Base-by-base conservation (phyloP, 2,797 vertebrate species). In the Lates japonicus region DNA sequence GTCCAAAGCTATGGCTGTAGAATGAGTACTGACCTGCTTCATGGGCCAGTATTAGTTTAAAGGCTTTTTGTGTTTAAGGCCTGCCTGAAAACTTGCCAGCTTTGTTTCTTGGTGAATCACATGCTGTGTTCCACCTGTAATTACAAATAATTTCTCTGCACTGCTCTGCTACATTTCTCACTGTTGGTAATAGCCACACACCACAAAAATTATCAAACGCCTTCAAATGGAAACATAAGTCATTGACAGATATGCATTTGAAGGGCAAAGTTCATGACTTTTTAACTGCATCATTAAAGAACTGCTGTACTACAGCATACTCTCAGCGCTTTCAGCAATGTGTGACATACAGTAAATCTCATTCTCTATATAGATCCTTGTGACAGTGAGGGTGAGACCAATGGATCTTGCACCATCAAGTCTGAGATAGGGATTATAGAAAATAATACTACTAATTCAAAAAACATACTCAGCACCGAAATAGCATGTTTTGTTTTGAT, bases 241-340 rank as follows among this genome's bases (percentile, higher is more conserved):
- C 19, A 61, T 74, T 25, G 42, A 7, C 39, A 66, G 22, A 64
- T 54, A 35, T 10, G 2, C 13, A 57, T 61, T 66, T 5, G 3
- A 35, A 61, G 22, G 19, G 29, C 64, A 46, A 80, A 74, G 76
- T 62, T 55, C 25, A 41, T 10, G 49, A 39, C 20, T 68, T 63
- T 64, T 76, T 55, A 77, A 65, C 14, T 29, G 14, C n/a, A 37
- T 70, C 64, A 70, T 71, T 49, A 84, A 77, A 78, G 3, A 67
- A 48, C 20, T 57, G 14, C 22, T 35, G 58, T 39, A 64, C 65
- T 60, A 49, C 35, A 25, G 35, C 3, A 60, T 55, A 69, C 12
- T 54, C 5, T 8, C 11, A 29, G 33, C 49, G 39, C 14, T 60
- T 59, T 78, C 37, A 70, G 51, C 46, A 72, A 54, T 48, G 42